Base-by-base conservation (phyloP, 2,888 invertebrate species). In the Erebia aethiops region DNA sequence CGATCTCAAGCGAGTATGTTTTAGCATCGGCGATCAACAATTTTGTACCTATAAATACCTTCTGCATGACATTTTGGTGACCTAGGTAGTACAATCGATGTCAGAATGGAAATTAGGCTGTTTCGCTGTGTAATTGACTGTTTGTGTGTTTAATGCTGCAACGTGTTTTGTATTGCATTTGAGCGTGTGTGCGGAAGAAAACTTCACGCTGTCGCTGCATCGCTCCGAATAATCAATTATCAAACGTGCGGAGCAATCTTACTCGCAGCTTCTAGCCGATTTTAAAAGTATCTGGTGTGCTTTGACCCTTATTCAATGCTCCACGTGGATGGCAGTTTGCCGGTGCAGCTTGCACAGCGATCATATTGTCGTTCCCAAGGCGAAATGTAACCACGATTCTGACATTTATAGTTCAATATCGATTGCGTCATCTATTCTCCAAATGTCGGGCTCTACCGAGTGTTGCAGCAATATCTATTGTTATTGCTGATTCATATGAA, bases 381-480 rank as follows among this genome's bases (percentile, higher is more conserved):
- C 82, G 77, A 75, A 86, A 84, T 80, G 81, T 79, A 81, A 77
- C 82, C 91, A 92, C 91, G 90, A 87, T 84, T 89, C 87, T 91
- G 90, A 91, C 91, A 92, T 92, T 92, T 89, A 87, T 90, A 87
- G 87, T 84, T 83, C 79, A 77, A 78, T 65, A 62, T 67, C 76
- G 80, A 81, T 91, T 91, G 86, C 89, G 82, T 85, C 87, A 90
- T 74, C 63, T 74, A 78, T 81, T 73, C 85, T 84, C 84, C 82
- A 88, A 90, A 89, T 87, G 86, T 81, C 84, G 83, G 80, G 79
- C 77, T 81, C 74, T 79, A 79, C 84, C 76, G 81, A 77, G 78
- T 88, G 84, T 85, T 81, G 87, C 82, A 87, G 87, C 77, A 65
- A 54, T 64, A 67, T 68, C 21, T 54, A 65, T 65, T 70, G 65